Percentiles rank a stretch among this genome's conserved stretches.
phyloP scores from a whole-genome alignment of 2,113 vertebrate genomes.

The Microcebus ravelobensis region DNA sequence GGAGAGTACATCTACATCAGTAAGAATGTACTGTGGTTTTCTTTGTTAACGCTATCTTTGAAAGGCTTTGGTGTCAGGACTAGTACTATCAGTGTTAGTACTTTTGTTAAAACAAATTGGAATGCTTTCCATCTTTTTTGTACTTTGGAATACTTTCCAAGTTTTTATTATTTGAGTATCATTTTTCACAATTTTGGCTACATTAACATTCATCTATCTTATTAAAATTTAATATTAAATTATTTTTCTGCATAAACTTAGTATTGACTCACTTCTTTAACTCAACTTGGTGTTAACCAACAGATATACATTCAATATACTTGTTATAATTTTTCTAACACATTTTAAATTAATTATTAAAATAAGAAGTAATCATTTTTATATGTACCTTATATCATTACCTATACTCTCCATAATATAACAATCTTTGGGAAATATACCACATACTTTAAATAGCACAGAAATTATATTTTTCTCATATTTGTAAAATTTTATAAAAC shows the following conservation, averaged over 20 bases:
- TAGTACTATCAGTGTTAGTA: background rate
- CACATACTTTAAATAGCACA: background rate
- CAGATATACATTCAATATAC: background rate
- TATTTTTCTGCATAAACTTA: conserved; percentile 27
- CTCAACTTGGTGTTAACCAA: background rate
- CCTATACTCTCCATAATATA: background rate
- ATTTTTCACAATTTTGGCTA: background rate
- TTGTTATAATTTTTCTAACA: background rate
- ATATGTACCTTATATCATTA: background rate
- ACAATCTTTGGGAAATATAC: background rate
- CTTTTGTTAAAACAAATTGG: background rate
- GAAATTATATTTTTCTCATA: background rate
- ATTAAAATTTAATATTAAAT: too few relatives aligned
- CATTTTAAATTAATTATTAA: background rate
- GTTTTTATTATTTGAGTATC: background rate
- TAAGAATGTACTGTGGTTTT: background rate
- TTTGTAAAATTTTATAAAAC: background rate
- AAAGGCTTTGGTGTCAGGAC: background rate
- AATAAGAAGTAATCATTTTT: background rate
- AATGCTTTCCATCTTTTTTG: conserved; percentile 30
- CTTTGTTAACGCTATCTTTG: background rate
- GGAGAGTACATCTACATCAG: background rate
- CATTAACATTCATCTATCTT: background rate
- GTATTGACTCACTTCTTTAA: background rate
- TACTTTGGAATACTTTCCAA: background rate